phyloP scores from a whole-genome alignment of 2,797 vertebrate genomes.

The Holocentrus rufus region DNA sequence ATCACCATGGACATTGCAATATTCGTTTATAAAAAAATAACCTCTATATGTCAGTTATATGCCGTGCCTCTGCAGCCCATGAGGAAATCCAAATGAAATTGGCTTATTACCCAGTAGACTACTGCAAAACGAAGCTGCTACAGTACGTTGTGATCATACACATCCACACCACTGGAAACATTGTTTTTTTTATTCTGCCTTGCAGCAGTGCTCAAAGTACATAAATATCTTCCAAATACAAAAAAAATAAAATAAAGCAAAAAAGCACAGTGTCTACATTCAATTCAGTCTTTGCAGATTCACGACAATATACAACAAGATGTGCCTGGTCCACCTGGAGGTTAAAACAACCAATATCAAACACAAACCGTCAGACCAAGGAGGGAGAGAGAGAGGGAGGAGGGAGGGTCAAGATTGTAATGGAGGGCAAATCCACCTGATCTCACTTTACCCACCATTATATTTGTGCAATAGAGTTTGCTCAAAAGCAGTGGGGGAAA shows the following conservation, averaged over 20 bases:
- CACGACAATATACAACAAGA: slow-evolving; percentile 2
- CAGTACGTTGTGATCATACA: neutral
- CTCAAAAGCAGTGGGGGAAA: too few relatives aligned
- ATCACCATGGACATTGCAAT: too few relatives aligned
- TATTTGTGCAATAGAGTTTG: too few relatives aligned
- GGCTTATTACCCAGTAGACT: too few relatives aligned
- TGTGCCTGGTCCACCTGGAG: slow-evolving; percentile 4
- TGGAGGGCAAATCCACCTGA: too few relatives aligned
- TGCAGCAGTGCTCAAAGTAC: neutral
- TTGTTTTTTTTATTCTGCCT: neutral
- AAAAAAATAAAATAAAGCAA: neutral
- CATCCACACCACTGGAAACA: neutral
- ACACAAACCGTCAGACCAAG: neutral
- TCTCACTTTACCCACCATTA: too few relatives aligned
- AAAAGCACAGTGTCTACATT: neutral
- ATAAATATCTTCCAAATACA: neutral
- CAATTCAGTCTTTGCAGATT: neutral
- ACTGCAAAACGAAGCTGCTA: too few relatives aligned
- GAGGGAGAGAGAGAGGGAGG: neutral
- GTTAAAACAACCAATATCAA: slow-evolving; percentile 10
- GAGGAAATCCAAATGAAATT: too few relatives aligned
- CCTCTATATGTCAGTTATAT: too few relatives aligned
- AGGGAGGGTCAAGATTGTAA: neutral
- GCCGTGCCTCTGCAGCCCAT: too few relatives aligned
- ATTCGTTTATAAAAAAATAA: too few relatives aligned